These are phyloP conservation scores for Hiodon tergisus DNA, from an alignment of 2,113 vertebrate species.

Conservation along the genomic window DNA sequence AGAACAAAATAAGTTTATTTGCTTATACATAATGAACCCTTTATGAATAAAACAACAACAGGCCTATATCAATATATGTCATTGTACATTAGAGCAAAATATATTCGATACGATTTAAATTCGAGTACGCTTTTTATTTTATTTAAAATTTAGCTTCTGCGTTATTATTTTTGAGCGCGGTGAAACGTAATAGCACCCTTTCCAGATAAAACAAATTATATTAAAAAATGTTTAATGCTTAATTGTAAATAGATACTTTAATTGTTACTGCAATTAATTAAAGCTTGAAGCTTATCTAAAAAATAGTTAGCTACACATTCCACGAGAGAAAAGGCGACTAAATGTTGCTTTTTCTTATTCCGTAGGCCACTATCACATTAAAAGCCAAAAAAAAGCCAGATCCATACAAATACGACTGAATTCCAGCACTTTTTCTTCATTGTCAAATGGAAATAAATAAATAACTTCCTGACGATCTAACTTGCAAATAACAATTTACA, in stretches of 20 bases:
- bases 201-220: background rate
- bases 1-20: no score
- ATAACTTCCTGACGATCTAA: background rate
- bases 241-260: background rate
- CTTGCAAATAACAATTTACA: background rate
- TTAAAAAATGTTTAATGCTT: background rate
- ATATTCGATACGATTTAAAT: no score
- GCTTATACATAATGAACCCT: no score
- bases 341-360: background rate
- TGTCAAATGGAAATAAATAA: background rate
- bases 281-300: background rate
- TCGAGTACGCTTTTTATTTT: background rate
- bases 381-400: background rate
- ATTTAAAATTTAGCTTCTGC: background rate
- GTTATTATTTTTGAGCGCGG: background rate
- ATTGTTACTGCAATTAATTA: slow-evolving; percentile 1
- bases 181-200: background rate
- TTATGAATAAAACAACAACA: no score
- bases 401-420: background rate
- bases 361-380: background rate
- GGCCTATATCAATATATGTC: no score
- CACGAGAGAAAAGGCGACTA: background rate
- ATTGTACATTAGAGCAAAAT: no score
- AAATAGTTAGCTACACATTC: background rate
- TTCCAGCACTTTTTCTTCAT: slow-evolving; percentile 1